phyloP scores from a whole-genome alignment of 2,113 vertebrate species.

The Paraplagusia blochii region DNA sequence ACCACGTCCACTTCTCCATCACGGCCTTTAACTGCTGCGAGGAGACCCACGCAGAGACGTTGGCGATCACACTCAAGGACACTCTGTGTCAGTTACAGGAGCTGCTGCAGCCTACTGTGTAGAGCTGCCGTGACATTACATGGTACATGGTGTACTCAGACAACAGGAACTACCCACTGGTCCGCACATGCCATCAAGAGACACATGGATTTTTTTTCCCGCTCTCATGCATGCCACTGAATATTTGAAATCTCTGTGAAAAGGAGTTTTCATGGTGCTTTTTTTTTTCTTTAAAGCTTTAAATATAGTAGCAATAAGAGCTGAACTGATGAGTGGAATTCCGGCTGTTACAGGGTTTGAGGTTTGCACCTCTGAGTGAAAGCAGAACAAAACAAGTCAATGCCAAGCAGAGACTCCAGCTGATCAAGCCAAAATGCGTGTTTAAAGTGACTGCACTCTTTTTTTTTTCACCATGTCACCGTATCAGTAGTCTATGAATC shows the following conservation, averaged over 20 bases:
- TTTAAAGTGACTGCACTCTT: constrained; percentile 10
- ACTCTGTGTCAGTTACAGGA: constrained; percentile 75
- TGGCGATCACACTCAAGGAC: constrained; percentile 69
- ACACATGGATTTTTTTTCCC: neutral
- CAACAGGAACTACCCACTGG: constrained; percentile 1
- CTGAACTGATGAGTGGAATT: constrained; percentile 8
- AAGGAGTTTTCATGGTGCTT: constrained; percentile 7
- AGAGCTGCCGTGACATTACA: constrained; percentile 17
- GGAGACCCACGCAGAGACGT: constrained; percentile 77
- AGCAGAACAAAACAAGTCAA: constrained; percentile 11
- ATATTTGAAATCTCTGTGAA: constrained; percentile 7
- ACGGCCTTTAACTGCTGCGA: constrained; percentile 84
- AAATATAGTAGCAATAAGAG: constrained; percentile 17
- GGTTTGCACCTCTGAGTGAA: constrained; percentile 2
- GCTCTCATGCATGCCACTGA: constrained; percentile 1
- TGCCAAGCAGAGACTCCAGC: constrained; percentile 38
- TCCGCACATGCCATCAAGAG: neutral
- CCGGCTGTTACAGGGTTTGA: neutral
- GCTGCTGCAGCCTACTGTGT: constrained; percentile 68
- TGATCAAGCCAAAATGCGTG: constrained; percentile 7
- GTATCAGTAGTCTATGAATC: constrained; percentile 6
- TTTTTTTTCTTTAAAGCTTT: constrained; percentile 27
- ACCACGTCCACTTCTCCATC: constrained; percentile 80
- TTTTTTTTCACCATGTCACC: constrained; percentile 13
- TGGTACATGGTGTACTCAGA: too few species aligned